Evolutionary conservation across 1,140 invertebrate species (phyloP).

Genomic region (Dinoponera quadriceps): DNA sequence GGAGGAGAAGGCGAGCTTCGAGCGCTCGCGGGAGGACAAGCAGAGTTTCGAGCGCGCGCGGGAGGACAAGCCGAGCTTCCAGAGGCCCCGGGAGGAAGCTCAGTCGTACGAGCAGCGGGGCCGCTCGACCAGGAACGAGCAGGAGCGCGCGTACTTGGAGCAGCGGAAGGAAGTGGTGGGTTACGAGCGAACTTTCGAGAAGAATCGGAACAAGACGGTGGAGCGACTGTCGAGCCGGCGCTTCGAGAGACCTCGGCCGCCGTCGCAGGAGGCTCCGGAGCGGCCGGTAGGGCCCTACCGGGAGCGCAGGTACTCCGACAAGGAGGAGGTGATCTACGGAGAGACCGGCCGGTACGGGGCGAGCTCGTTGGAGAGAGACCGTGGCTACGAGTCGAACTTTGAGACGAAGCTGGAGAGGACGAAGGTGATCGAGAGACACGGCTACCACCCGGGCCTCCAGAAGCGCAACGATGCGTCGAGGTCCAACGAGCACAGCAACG

Average conservation of each 20-base stretch:
- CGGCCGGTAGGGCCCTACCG: slow-evolving; percentile 76
- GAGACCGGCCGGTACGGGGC: slow-evolving; percentile 74
- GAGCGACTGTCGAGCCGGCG: slow-evolving; percentile 75
- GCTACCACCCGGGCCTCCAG: slow-evolving; percentile 63
- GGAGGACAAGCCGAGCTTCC: slow-evolving; percentile 70
- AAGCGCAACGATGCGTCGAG: slow-evolving; percentile 61
- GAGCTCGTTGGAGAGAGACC: slow-evolving; percentile 80
- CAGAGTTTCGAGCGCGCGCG: slow-evolving; percentile 68
- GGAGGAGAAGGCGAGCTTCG: slow-evolving; percentile 12
- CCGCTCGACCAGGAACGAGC: slow-evolving; percentile 23
- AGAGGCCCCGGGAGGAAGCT: slow-evolving; percentile 23
- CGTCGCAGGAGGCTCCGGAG: slow-evolving; percentile 83
- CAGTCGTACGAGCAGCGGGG: slow-evolving; percentile 41
- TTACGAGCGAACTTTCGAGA: slow-evolving; percentile 76
- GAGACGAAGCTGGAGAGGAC: slow-evolving; percentile 83
- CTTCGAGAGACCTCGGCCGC: slow-evolving; percentile 82
- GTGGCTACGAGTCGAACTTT: slow-evolving; percentile 85
- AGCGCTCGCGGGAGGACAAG: slow-evolving; percentile 36
- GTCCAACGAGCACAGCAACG: slow-evolving; percentile 83
- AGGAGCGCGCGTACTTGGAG: slow-evolving; percentile 36
- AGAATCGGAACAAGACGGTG: slow-evolving; percentile 77
- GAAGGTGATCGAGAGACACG: slow-evolving; percentile 82
- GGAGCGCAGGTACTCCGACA: slow-evolving; percentile 81
- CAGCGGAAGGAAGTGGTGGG: slow-evolving; percentile 22
- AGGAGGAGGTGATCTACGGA: slow-evolving; percentile 82